Base-by-base conservation (phyloP, 2,797 vertebrate species). In the Xyrichtys novacula region DNA sequence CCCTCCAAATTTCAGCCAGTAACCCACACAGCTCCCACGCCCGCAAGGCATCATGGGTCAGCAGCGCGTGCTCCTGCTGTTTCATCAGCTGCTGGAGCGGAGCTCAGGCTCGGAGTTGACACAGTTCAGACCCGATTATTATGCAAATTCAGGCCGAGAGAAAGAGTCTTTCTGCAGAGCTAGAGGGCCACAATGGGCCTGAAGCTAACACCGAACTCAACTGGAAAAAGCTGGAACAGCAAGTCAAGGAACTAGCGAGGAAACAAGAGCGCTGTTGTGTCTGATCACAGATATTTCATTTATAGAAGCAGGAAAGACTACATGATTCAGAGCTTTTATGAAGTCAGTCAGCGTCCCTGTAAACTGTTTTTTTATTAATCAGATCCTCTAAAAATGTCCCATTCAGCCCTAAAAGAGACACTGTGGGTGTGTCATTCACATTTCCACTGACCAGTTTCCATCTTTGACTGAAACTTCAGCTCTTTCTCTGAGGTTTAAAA, bases 121-220 rank as follows among this genome's bases (percentile, higher is more conserved):
- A 88, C 66, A 80, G 78, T 88, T 80, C 81, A 85, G 85, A 86
- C 68, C 78, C 76, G 75, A 91, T 92, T 92, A 86, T 90, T 80
- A 92, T 91, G 90, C 88, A 89, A 89, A 92, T 91, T 44, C 6
- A 58, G 74, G 54, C 66, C 15, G 56, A 63, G 73, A 88, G 84
- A 89, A 88, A 85, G 86, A 78, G 68, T 61, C 82, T 81, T 83
- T 90, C 70, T 87, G 84, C 78, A 15, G 65, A 67, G 83, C 82
- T 85, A 85, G 62, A 74, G 58, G 74, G 76, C 65, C 38, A 83
- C 84, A 89, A 75, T 65, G 64, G 76, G 64, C 76, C 76, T 74
- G 42, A 60, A 66, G 56, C 65, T 71, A 78, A 70, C 50, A 74
- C 75, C 65, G 71, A 82, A 74, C 72, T 83, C 67, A 56, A 55